Evolutionary conservation across 2,797 vertebrate species (phyloP), one percentile per base, ranked within the genome.

Genomic region (Garrulus glandarius): DNA sequence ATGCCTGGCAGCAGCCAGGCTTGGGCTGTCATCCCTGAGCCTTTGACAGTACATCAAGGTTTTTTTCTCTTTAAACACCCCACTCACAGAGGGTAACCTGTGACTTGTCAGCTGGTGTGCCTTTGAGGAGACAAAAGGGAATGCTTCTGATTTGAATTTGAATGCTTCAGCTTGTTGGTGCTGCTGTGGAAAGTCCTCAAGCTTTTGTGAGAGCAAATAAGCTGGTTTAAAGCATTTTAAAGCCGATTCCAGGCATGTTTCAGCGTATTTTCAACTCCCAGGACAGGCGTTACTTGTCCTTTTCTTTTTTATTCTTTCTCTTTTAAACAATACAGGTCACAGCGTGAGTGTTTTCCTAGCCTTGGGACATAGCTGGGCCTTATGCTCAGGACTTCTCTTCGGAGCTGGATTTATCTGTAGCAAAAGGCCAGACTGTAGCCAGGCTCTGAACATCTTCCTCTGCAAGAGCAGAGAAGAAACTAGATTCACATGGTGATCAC

Each of bases 101-200:
- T 76, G 64, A 39, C 57, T 92, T 85, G 65, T 59, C 92, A 82
- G 92, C 75, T 79, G 52, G 34, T 47, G n/a, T 76, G 87, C 57
- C 32, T 79, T 82, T 68, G 71, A 91, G 49, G 9, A 87, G 80
- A 91, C 63, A 87, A 84, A 92, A 84, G 49, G 24, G 29, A 56
- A n/a, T 27, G 36, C 39, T 92, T 79, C 36, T 46, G 20, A 87
- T 91, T 87, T 95, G 89, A 86, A 91, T 95, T 64, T 87, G 85
- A 93, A 60, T 77, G 76, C 69, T 69, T 68, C 78, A 80, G 71
- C 56, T 86, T 15, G 37, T 67, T 76, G 44, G 13, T 79, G 74
- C 50, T 76, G 34, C 86, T 77, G 49, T 15, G 46, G 43, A 74
- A 70, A 85, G 70, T 44, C 36, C 37, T 93, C 41, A 70, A 63